Evolutionary conservation across 2,888 invertebrate genomes (phyloP).

Genomic region (Salpingus planirostris): DNA sequence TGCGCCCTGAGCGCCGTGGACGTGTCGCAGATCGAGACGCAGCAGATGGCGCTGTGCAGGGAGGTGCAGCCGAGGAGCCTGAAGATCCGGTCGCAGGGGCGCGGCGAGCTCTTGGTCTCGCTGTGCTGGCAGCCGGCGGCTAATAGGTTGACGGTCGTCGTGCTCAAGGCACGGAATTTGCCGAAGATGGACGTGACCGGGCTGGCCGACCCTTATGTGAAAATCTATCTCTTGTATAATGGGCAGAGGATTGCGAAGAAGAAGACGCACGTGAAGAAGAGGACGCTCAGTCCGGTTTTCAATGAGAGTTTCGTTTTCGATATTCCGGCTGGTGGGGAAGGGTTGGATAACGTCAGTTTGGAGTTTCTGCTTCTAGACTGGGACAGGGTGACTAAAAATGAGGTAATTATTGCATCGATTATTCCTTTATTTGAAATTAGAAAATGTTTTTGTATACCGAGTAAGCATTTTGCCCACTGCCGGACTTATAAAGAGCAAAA

Average conservation of each 20-base stretch:
- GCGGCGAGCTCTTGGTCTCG: conserved; percentile 91
- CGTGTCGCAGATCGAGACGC: conserved; percentile 61
- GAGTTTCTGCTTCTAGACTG: conserved; percentile 89
- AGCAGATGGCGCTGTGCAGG: conserved; percentile 72
- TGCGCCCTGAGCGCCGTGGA: conserved; percentile 66
- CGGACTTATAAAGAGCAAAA: no score
- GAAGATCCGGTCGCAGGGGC: conserved; percentile 88
- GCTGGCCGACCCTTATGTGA: conserved; percentile 94
- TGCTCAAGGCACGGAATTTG: conserved; percentile 92
- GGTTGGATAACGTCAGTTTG: conserved; percentile 73
- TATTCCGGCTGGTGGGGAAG: conserved; percentile 69
- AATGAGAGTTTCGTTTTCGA: conserved; percentile 99
- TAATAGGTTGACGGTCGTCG: conserved; percentile 89
- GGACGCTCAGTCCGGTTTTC: conserved; percentile 95
- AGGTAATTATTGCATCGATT: conserved; percentile 50
- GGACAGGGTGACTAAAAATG: conserved; percentile 98
- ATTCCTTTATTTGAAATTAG: neutral
- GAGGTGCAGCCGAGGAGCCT: conserved; percentile 90
- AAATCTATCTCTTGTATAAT: conserved; percentile 93
- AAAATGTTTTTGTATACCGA: no score
- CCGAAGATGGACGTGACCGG: conserved; percentile 98
- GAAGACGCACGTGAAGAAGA: conserved; percentile 98
- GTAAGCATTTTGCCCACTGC: no score
- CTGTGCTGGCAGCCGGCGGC: conserved; percentile 98
- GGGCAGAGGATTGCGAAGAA: conserved; percentile 98